Conservation (phyloP, 2,888 invertebrate species). For the Caenorhabditis sulstoni region DNA sequence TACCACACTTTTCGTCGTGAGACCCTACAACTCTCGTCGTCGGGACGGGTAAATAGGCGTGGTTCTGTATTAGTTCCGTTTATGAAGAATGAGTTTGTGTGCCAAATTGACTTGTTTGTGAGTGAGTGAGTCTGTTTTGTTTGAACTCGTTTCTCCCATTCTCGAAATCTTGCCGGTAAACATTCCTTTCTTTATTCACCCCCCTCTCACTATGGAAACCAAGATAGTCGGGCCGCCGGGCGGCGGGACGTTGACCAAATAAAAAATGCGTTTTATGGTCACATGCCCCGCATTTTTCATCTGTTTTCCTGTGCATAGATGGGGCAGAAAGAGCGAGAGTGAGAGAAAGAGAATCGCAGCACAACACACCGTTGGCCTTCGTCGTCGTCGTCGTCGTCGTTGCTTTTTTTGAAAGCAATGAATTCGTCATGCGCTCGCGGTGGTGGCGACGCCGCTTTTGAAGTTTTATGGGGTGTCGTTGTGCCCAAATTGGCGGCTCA, state of each 20-base stretch:
- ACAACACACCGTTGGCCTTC: conserved; percentile 42
- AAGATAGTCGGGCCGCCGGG: not conserved
- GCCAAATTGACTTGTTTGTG: conserved; percentile 26
- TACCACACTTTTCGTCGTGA: conserved; percentile 36
- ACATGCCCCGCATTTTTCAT: conserved; percentile 56
- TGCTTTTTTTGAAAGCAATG: conserved; percentile 27
- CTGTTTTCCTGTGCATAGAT: conserved; percentile 53
- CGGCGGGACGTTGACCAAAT: conserved; percentile 26
- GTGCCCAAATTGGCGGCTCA: conserved; percentile 8
- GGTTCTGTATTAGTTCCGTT: conserved; percentile 7
- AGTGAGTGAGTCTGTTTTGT: not conserved
- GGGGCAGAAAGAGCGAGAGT: conserved; percentile 25
- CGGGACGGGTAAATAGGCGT: conserved; percentile 21
- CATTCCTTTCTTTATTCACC: not conserved
- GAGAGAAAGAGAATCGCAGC: conserved; percentile 37
- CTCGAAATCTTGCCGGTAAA: not conserved
- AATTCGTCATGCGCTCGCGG: conserved; percentile 32
- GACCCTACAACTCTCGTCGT: conserved; percentile 1
- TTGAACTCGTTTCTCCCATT: not conserved
- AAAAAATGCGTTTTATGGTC: conserved; percentile 51
- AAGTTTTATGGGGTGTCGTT: conserved; percentile 27
- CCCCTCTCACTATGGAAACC: conserved; percentile 28
- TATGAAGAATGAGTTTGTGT: conserved; percentile 10
- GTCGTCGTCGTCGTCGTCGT: conserved; percentile 3
- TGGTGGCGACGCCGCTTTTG: conserved; percentile 21